Percentiles rank a stretch among this genome's conserved stretches.
Conservation (phyloP, 2,113 vertebrate species). For the western clawed frog (Xenopus tropicalis) region UCB_Xtro_10.0 CM004446.2:42409501-42410000, state of each 20-base stretch:
- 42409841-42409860: no score
- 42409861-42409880: no score
- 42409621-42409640: conserved; percentile 75
- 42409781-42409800: neutral
- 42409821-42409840: no score
- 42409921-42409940: no score
- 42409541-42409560: conserved; percentile 95
- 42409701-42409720: conserved; percentile 79
- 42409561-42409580: conserved; percentile 98
- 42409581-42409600: conserved; percentile 88
- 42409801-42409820: neutral
- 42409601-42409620: conserved; percentile 78
- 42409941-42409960: no score
- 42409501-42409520: conserved; percentile 99
- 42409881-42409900: no score
- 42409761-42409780: conserved; percentile 49
- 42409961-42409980: no score
- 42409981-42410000: no score
- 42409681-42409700: conserved; percentile 89
- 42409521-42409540: conserved; percentile 95
- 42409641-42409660: conserved; percentile 86
- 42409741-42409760: conserved; percentile 60
- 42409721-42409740: conserved; percentile 62
- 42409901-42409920: no score
- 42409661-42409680: conserved; percentile 87